Conservation (phyloP, 2,888 invertebrate species). For the Peribatodes rhomboidaria region DNA sequence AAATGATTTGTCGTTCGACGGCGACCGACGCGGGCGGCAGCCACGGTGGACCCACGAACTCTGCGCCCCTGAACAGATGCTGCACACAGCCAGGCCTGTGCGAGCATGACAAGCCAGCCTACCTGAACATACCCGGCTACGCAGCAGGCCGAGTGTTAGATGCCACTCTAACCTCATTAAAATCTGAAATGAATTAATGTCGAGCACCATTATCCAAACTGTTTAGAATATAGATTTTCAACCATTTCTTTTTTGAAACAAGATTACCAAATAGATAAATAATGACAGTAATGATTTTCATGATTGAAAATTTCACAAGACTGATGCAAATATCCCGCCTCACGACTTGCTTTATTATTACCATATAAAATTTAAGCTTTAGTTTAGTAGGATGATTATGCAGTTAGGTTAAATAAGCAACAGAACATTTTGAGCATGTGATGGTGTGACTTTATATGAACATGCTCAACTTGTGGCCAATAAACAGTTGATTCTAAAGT, state of each 20-base stretch:
- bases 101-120: slow-evolving; percentile 85
- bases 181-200: slow-evolving; percentile 83
- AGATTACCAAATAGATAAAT: slow-evolving; percentile 81
- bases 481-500: slow-evolving; percentile 27
- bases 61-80: slow-evolving; percentile 68
- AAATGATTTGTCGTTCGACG: slow-evolving; percentile 78
- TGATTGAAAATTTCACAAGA: slow-evolving; percentile 85
- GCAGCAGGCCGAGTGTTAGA: slow-evolving; percentile 79
- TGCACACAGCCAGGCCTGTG: slow-evolving; percentile 82
- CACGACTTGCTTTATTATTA: slow-evolving; percentile 87
- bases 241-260: slow-evolving; percentile 74
- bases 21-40: slow-evolving; percentile 68
- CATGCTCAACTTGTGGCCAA: slow-evolving; percentile 68
- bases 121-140: slow-evolving; percentile 83
- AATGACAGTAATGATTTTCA: slow-evolving; percentile 82
- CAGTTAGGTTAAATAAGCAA: slow-evolving; percentile 64
- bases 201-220: slow-evolving; percentile 54
- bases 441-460: slow-evolving; percentile 55
- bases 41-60: slow-evolving; percentile 56
- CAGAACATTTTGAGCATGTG: slow-evolving; percentile 70
- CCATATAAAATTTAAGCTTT: slow-evolving; percentile 82
- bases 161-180: slow-evolving; percentile 80
- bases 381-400: slow-evolving; percentile 74
- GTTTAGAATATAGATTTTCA: slow-evolving; percentile 55
- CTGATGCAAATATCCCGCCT: slow-evolving; percentile 87